Evolutionary conservation across 2,113 vertebrate species (phyloP).

Genomic region (Chroicocephalus ridibundus): DNA sequence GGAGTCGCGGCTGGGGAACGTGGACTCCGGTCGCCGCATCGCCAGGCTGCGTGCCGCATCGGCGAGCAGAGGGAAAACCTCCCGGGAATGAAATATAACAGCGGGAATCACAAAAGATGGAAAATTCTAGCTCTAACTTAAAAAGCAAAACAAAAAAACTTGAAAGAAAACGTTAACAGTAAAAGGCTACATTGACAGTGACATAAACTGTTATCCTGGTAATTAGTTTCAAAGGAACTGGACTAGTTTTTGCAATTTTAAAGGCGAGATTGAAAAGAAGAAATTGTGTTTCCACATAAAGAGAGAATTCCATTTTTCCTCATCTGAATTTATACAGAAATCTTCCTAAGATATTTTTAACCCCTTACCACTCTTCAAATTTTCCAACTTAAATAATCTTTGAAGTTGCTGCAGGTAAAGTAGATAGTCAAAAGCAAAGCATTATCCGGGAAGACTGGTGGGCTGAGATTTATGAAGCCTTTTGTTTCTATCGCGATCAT

Average conservation of each 20-base stretch:
- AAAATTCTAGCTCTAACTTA: neutral
- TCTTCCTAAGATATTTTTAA: neutral
- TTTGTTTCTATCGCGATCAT: neutral
- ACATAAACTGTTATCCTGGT: neutral
- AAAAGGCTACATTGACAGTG: neutral
- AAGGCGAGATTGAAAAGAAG: neutral
- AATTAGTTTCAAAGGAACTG: neutral
- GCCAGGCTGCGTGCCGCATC: neutral
- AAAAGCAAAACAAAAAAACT: neutral
- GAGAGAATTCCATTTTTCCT: neutral
- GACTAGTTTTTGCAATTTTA: neutral
- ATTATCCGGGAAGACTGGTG: fast-evolving
- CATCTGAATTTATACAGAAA: neutral
- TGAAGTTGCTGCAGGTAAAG: neutral
- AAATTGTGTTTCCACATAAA: neutral
- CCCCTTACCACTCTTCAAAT: neutral
- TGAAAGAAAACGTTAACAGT: neutral
- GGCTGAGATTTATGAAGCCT: neutral
- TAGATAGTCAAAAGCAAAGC: neutral
- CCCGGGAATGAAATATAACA: neutral
- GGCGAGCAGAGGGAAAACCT: neutral
- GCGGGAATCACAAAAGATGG: neutral
- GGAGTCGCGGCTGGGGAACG: neutral
- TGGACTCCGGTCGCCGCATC: neutral
- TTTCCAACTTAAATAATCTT: neutral